Evolutionary conservation across 2,113 vertebrate species (phyloP).

Genomic region (Orycteropus afer): DNA sequence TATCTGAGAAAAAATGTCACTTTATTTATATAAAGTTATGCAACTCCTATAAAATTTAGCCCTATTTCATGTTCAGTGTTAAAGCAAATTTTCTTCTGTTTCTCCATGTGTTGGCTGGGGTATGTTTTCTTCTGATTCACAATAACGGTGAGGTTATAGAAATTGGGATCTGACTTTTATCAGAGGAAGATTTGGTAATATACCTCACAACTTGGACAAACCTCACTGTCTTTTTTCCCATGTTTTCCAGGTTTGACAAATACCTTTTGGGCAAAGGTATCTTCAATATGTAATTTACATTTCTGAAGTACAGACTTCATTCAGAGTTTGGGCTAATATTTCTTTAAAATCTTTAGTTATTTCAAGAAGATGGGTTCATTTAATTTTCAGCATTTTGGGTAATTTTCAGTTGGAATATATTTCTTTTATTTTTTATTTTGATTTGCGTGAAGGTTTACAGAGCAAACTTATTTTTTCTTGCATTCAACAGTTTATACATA

Average conservation of each 20-base stretch:
- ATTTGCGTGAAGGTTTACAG: too few relatives aligned
- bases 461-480: too few relatives aligned
- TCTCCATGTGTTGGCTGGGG: background rate
- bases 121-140: conserved; percentile 1
- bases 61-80: background rate
- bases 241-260: background rate
- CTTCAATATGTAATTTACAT: background rate
- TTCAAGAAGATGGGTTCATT: background rate
- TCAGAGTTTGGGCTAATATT: background rate
- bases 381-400: background rate
- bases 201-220: background rate
- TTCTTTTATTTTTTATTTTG: too few relatives aligned
- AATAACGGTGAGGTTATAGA: background rate
- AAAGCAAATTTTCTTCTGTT: background rate
- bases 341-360: background rate
- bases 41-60: background rate
- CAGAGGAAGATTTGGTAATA: background rate
- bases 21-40: background rate
- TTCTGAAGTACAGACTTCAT: background rate
- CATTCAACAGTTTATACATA: too few relatives aligned
- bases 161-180: background rate
- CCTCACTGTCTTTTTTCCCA: background rate
- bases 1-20: background rate
- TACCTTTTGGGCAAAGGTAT: too few relatives aligned
- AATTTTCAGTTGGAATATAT: too few relatives aligned